Conservation (phyloP, 2,797 vertebrate species). For the Cossypha niveicapilla region DNA sequence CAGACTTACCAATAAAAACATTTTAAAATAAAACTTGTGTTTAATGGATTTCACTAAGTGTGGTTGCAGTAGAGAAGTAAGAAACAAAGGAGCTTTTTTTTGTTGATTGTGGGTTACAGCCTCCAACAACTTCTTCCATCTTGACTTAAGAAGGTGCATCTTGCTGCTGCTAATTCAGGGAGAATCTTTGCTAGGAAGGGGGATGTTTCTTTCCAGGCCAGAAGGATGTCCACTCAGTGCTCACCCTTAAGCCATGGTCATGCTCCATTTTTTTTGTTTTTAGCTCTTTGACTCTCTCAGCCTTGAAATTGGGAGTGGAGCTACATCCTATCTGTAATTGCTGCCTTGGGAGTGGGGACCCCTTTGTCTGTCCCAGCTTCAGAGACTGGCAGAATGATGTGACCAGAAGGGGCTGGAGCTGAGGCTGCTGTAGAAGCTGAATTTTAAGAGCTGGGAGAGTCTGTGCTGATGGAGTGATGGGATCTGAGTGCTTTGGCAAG, state of each 20-base stretch:
- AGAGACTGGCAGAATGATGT: not conserved
- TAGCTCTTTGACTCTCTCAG: not conserved
- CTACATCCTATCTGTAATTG: not conserved
- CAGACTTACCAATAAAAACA: conserved; percentile 15
- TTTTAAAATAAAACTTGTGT: not conserved
- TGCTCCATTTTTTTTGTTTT: rapidly evolving
- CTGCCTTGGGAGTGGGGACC: not conserved
- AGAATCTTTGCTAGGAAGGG: not conserved
- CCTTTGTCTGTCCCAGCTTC: not conserved
- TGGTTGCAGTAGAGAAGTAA: not conserved
- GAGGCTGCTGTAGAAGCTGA: not conserved
- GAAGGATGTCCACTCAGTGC: rapidly evolving
- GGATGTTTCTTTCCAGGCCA: not conserved
- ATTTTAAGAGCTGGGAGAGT: not conserved
- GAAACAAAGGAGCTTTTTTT: not conserved
- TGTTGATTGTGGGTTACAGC: not conserved
- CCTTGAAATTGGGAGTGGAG: not conserved
- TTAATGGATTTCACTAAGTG: not conserved
- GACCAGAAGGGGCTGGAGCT: not conserved
- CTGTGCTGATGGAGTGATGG: rapidly evolving
- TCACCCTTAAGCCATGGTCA: rapidly evolving
- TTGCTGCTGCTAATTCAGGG: not conserved
- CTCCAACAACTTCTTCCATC: not conserved
- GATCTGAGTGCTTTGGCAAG: not conserved
- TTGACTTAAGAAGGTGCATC: not conserved